Base-by-base conservation (phyloP, 1,140 invertebrate species). In the Eciton burchellii region DNA sequence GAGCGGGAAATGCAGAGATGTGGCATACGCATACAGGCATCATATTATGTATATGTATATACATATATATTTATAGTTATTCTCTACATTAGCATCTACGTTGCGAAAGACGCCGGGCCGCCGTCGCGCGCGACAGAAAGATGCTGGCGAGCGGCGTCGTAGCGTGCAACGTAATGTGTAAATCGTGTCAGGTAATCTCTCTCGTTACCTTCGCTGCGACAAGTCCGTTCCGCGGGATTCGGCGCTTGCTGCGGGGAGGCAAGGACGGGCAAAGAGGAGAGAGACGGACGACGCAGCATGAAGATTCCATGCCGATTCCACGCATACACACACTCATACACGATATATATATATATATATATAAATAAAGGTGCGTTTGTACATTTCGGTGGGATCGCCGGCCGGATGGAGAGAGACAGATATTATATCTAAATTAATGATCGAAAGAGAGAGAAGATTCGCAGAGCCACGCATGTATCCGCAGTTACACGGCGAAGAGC, bases 21-120 rank as follows among this genome's bases (percentile, higher is more conserved):
- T 89, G 82, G 56, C 54, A 74, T 59, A 73, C 56, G 56, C 19
- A 77, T n/a, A 86, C 49, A 87, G 45, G 86, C 43, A 81, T 60
- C 73, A 71, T 71, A 81, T 82, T 84, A 84, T 86, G 84, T 85
- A 84, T 84, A 84, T 82, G 68, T 82, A 82, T 74, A 85, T 85
- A 88, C 81, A 89, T 68, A 92, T 92, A 93, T 93, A 93, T 93
- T 92, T 93, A 92, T 92, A 93, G 87, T 90, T 91, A 92, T 89
- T 91, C 90, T 92, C 89, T 76, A 2, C 57, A 90, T 91, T 91
- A 91, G 90, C 87, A 89, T 92, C 88, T 89, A 90, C 88, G 91
- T 93, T 92, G 89, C 88, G 84, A 92, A 79, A 91, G 87, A 84
- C 57, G 68, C 14, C 26, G 82, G n/a, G n/a, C n/a, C n/a, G n/a